These are phyloP conservation scores for Rhabditophanes sp. DNA, from an alignment of 2,888 invertebrate genomes.

Conservation along the genomic window DNA sequence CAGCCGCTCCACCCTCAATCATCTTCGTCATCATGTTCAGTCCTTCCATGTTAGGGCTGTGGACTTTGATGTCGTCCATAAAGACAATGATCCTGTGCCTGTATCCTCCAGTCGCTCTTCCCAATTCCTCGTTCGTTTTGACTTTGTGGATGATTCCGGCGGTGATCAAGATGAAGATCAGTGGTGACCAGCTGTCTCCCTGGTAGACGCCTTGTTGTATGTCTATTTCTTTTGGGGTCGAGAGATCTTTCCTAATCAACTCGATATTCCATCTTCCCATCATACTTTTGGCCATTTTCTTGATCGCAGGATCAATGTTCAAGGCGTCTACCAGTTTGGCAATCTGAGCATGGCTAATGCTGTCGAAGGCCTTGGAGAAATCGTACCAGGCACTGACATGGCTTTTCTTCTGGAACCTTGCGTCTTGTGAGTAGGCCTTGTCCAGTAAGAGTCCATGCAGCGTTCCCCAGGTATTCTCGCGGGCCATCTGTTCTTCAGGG, in stretches of 20 bases:
- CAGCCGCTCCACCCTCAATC: not conserved
- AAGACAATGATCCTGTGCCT: too few species aligned
- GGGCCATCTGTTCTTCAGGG: constrained; percentile 7
- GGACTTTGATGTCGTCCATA: too few species aligned
- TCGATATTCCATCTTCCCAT: constrained; percentile 9
- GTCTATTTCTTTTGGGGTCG: too few species aligned
- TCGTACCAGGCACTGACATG: constrained; percentile 7
- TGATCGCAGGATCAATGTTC: not conserved
- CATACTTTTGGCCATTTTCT: not conserved
- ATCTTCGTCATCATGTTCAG: constrained; percentile 3
- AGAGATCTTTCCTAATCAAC: too few species aligned
- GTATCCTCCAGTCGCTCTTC: too few species aligned
- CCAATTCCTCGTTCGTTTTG: too few species aligned
- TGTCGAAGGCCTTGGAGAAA: constrained; percentile 11
- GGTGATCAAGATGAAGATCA: too few species aligned
- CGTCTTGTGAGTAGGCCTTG: not conserved
- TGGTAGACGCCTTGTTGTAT: too few species aligned
- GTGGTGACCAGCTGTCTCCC: too few species aligned
- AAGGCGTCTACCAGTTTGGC: not conserved
- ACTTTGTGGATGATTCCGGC: too few species aligned
- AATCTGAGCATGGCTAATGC: constrained; percentile 5
- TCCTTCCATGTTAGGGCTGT: too few species aligned
- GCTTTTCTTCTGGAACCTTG: constrained; percentile 4
- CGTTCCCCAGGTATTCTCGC: constrained; percentile 10
- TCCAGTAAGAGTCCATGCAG: constrained; percentile 10